Percentiles rank a stretch among this genome's conserved stretches.
Evolutionary conservation across 2,797 vertebrate species (phyloP).

Genomic region (Basileuterus tristriatus): DNA sequence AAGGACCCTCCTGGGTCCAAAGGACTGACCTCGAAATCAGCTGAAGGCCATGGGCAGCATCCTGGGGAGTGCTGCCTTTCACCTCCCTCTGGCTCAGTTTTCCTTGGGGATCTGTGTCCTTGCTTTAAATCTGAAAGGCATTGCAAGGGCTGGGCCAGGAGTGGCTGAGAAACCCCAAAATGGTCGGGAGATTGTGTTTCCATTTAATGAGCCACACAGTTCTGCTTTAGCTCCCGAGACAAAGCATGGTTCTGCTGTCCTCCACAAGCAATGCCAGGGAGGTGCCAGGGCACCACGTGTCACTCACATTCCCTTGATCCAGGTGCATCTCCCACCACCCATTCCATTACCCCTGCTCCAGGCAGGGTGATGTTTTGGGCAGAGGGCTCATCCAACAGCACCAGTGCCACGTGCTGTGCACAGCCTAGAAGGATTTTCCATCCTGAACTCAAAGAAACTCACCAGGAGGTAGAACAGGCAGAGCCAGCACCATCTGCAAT

Average conservation of each 20-base stretch:
- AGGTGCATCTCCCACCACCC: not conserved
- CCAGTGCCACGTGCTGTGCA: rapidly evolving
- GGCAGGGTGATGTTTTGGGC: not conserved
- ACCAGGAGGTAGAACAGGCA: not conserved
- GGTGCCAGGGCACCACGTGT: not conserved
- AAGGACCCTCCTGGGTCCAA: rapidly evolving
- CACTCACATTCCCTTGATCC: not conserved
- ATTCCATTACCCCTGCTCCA: rapidly evolving
- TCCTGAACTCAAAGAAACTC: not conserved
- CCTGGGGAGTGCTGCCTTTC: not conserved
- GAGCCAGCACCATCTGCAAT: not conserved
- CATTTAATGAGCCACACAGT: not conserved
- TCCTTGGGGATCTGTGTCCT: not conserved
- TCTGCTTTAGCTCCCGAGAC: not conserved
- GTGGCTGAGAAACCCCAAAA: not conserved
- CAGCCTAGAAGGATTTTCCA: not conserved
- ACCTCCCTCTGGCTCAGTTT: rapidly evolving
- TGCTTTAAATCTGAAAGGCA: not conserved
- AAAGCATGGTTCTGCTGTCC: not conserved
- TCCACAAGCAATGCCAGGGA: rapidly evolving
- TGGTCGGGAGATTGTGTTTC: not conserved
- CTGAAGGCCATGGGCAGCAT: not conserved
- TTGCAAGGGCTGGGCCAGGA: not conserved
- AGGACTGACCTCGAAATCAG: not conserved
- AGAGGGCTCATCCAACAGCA: not conserved